Base-by-base conservation (phyloP, 2,797 vertebrate genomes). In the Pelobates cultripes region DNA sequence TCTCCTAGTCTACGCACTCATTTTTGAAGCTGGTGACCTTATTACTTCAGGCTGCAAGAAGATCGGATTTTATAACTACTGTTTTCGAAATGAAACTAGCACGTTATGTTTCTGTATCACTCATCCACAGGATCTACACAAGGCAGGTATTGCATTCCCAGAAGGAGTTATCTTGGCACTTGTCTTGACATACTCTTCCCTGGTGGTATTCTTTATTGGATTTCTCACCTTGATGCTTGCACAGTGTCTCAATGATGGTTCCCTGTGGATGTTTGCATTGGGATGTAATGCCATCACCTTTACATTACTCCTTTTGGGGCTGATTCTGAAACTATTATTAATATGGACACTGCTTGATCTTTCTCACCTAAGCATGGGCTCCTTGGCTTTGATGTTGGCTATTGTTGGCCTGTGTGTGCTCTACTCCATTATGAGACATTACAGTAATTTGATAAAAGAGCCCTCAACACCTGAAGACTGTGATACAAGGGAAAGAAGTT, bases 41-140 rank as follows among this genome's bases (percentile, higher is more conserved):
- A 3, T 60, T 4, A 17, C 68, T 6, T 40, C 43, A 6, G 81
- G 76, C 3, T 83, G 81, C 43, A 78, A 78, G 44, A 73, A 74
- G 43, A 74, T 78, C 4, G 76, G 81, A 9, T 83, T 83, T 14
- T 78, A 83, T 41, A 78, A 78, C 43, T 83, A 51, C 47, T 83
- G 69, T 53, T 9, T 74, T 6, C 45, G 40, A 1, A 83, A 78
- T 17, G 42, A 45, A 17, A 78, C 63, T 1, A 47, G 4, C 3
- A 43, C 7, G 3, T 75, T 28, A 0, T 83, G 81, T 41, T 42
- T 40, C 55, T 78, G 64, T 40, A 5, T 78, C 51, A 69, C 81
- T 13, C 42, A 70, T 0, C 12, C 66, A 0, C 4, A 74, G 15
- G 81, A 73, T 4, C 71, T 83, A 51, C 2, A 13, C 14, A 9